Percentiles rank a stretch among this genome's conserved stretches.
These are phyloP conservation scores for Periparus ater DNA, from an alignment of 2,797 vertebrate genomes.

Conservation along the genomic window DNA sequence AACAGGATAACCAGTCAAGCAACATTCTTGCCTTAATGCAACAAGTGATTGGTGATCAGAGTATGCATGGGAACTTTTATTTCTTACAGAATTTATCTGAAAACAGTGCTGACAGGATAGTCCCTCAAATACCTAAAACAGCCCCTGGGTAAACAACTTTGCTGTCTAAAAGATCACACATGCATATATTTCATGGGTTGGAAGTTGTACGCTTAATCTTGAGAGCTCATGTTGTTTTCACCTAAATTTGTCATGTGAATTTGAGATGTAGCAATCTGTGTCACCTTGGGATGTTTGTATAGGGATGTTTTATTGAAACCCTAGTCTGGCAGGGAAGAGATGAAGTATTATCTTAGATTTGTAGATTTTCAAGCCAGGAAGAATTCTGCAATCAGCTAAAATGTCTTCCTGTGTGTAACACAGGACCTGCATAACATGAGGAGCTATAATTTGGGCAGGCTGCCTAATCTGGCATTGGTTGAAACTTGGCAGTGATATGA, in stretches of 20 bases:
- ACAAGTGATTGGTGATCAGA: background rate
- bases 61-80: background rate
- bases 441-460: background rate
- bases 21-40: background rate
- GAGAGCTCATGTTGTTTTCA: slow-evolving; percentile 41
- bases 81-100: slow-evolving; percentile 18
- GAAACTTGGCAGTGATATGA: background rate
- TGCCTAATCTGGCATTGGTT: background rate
- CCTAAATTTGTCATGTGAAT: slow-evolving; percentile 53
- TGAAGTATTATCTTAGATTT: background rate
- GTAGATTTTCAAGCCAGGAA: background rate
- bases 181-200: slow-evolving; percentile 29
- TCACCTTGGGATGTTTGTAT: slow-evolving; percentile 33
- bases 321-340: background rate
- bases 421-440: background rate
- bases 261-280: slow-evolving; percentile 33
- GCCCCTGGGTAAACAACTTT: slow-evolving; percentile 37
- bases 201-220: background rate
- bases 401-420: background rate
- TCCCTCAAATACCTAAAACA: slow-evolving; percentile 24
- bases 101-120: slow-evolving; percentile 6
- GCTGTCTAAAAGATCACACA: slow-evolving; percentile 48
- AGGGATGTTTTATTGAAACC: slow-evolving; percentile 2
- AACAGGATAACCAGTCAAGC: background rate
- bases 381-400: background rate